Evolutionary conservation across 2,113 vertebrate genomes (phyloP).

Genomic region (Protomyctophum bolini): DNA sequence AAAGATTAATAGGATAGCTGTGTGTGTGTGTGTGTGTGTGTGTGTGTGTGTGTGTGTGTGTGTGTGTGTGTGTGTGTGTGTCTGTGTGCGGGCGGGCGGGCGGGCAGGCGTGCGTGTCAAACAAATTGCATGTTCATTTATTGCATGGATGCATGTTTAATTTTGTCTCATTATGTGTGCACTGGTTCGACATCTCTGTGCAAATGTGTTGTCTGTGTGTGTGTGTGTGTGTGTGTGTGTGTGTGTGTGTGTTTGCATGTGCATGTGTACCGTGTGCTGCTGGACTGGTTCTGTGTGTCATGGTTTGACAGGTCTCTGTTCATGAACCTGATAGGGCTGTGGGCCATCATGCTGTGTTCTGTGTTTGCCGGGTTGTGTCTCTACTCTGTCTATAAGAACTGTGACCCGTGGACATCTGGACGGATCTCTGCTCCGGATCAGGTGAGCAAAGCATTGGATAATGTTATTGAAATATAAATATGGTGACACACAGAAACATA

Average conservation of each 20-base stretch:
- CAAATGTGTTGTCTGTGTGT: background rate
- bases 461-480: background rate
- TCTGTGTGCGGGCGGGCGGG: no score
- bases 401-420: slow-evolving; percentile 88
- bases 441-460: slow-evolving; percentile 67
- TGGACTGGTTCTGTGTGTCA: background rate
- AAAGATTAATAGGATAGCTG: background rate
- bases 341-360: slow-evolving; percentile 81
- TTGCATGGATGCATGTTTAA: no score
- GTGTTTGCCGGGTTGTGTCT: slow-evolving; percentile 86
- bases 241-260: background rate
- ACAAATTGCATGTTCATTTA: no score
- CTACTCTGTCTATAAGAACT: slow-evolving; percentile 90
- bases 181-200: no score
- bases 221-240: background rate
- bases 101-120: no score
- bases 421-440: slow-evolving; percentile 87
- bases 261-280: background rate
- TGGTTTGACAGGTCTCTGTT: slow-evolving; percentile 84
- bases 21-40: slow-evolving; percentile 1
- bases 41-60: background rate
- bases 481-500: background rate
- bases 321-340: slow-evolving; percentile 90
- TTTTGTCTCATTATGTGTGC: no score
- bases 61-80: slow-evolving; percentile 9